Percentiles rank a stretch among this genome's conserved stretches.
phyloP scores from a whole-genome alignment of 2,113 vertebrate genomes.

The Catharus minimus region DNA sequence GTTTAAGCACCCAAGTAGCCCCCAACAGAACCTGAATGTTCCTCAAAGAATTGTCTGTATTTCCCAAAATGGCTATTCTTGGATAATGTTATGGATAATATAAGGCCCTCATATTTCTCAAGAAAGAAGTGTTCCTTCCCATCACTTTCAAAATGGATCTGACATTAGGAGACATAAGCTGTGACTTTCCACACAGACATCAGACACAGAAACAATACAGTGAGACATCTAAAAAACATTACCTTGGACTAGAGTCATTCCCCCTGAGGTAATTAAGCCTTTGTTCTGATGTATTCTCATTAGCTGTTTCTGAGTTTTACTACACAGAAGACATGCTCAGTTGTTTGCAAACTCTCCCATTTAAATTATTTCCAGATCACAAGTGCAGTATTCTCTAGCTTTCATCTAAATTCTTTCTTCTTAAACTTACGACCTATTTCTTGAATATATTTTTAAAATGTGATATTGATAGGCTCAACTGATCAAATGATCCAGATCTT shows the following conservation, averaged over 20 bases:
- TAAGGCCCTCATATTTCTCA: background rate
- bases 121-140: background rate
- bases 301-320: background rate
- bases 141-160: background rate
- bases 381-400: background rate
- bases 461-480: background rate
- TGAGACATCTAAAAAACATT: background rate
- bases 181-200: background rate
- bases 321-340: background rate
- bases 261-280: constrained; percentile 10
- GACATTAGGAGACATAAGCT: background rate
- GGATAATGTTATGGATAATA: background rate
- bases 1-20: background rate
- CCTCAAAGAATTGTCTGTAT: background rate
- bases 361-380: constrained; percentile 10
- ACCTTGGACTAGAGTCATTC: background rate
- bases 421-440: background rate
- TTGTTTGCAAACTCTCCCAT: background rate
- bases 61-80: background rate
- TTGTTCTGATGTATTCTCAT: constrained; percentile 13
- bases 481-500: background rate
- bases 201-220: background rate
- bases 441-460: background rate
- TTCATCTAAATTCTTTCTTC: background rate
- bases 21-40: background rate